phyloP scores from a whole-genome alignment of 2,113 vertebrate genomes.

The Sitta europaea region DNA sequence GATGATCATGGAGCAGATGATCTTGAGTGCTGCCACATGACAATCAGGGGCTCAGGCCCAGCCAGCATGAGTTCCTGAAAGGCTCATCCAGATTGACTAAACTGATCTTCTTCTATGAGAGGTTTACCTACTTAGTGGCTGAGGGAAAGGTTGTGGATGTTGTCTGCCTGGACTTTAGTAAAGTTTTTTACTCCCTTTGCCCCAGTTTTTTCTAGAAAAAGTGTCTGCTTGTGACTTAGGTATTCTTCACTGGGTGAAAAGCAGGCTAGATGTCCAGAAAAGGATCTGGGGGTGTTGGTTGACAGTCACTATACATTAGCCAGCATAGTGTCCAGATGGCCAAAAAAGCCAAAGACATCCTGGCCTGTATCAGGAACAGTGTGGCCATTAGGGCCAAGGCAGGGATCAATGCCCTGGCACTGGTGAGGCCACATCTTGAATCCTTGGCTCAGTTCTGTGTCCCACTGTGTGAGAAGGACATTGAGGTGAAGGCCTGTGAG shows the following conservation, averaged over 20 bases:
- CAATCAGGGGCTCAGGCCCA: neutral
- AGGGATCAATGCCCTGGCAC: accelerated
- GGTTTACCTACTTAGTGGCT: neutral
- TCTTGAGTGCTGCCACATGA: neutral
- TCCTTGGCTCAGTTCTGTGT: neutral
- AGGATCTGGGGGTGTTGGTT: neutral
- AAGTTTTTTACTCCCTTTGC: neutral
- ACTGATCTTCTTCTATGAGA: neutral
- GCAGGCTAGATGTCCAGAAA: neutral
- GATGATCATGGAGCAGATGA: neutral
- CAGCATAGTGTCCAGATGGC: neutral
- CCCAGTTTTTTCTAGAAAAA: neutral
- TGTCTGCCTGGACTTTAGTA: neutral
- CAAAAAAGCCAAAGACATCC: neutral
- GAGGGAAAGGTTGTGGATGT: neutral
- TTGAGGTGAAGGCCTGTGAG: neutral
- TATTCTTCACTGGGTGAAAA: neutral
- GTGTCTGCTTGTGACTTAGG: neutral
- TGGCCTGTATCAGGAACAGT: neutral
- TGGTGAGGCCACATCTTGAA: neutral
- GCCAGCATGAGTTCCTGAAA: neutral
- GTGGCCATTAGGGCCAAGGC: neutral
- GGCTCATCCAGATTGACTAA: neutral
- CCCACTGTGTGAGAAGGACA: too few species aligned
- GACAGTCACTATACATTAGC: neutral